Base-by-base conservation (phyloP, 2,113 vertebrate genomes). In the Poicephalus meyeri region DNA sequence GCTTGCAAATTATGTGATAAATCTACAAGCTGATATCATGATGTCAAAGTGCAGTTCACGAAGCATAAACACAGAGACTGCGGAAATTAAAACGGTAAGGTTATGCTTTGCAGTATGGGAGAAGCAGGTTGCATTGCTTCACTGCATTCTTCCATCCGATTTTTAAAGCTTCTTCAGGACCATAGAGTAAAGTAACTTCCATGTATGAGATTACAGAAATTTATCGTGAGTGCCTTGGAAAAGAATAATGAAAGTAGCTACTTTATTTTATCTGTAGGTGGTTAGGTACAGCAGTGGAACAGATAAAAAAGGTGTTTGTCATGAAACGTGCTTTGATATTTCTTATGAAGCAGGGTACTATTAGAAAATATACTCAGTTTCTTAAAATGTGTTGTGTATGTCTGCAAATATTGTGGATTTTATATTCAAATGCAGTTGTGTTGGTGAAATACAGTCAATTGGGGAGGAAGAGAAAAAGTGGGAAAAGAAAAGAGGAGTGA, bases 71-170 rank as follows among this genome's bases (percentile, higher is more conserved):
- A 95, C 95, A 97, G 97, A 96, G 96, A 80, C 97, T 96, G 95
- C 91, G 44, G 95, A 98, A 93, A 97, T 98, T 97, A 97, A 98
- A 97, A 98, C 98, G 98, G 99, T 99, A 97, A 99, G 98, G 97
- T 82, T 44, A 2, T 55, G 39, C 61, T 82, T 80, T 69, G 29
- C 80, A 60, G 29, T 47, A 3, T 35, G 35, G 63, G 60, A 64
- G 37, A 82, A 92, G 31, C 37, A 61, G 50, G 9, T 47, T 91
- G 13, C 65, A 29, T 53, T 42, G 3, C 28, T 82, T 77, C 8
- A 7, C 58, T 73, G 4, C 73, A 17, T 73, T 95, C 37, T 79
- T 7, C 49, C 74, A 0, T 49, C 69, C 86, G 73, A 7, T 42
- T 19, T 53, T 65, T 83, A 66, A 66, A 70, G 17, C 56, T 90